Evolutionary conservation across 2,113 vertebrate genomes (phyloP).

Genomic region (Psammodynastes pulverulentus): DNA sequence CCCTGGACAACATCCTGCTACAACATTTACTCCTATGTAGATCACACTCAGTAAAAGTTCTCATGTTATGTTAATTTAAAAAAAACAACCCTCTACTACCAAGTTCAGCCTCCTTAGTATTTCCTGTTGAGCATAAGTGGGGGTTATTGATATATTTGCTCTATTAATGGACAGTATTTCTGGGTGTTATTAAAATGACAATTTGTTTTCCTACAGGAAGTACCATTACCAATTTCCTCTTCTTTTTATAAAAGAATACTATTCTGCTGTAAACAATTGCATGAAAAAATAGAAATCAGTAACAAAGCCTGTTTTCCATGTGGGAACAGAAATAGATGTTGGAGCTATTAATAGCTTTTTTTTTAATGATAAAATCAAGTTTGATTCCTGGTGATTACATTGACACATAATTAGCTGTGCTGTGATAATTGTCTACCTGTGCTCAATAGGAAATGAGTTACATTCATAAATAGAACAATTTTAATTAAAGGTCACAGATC

Average conservation of each 20-base stretch:
- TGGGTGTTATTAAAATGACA: no score
- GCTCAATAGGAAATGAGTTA: background rate
- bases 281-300: background rate
- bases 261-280: background rate
- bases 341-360: background rate
- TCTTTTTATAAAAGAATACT: background rate
- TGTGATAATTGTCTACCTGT: background rate
- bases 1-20: background rate
- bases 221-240: background rate
- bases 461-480: background rate
- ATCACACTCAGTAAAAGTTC: background rate
- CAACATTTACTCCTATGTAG: no score
- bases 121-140: background rate
- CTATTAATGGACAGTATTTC: background rate
- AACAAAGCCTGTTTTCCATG: background rate
- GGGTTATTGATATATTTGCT: background rate
- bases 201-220: background rate
- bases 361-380: background rate
- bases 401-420: background rate
- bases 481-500: background rate
- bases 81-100: background rate
- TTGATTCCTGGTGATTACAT: background rate
- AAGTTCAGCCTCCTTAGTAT: background rate
- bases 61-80: background rate
- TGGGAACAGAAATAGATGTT: background rate